These are phyloP conservation scores for Plodia interpunctella DNA, from an alignment of 1,140 invertebrate genomes.

Conservation along the genomic window DNA sequence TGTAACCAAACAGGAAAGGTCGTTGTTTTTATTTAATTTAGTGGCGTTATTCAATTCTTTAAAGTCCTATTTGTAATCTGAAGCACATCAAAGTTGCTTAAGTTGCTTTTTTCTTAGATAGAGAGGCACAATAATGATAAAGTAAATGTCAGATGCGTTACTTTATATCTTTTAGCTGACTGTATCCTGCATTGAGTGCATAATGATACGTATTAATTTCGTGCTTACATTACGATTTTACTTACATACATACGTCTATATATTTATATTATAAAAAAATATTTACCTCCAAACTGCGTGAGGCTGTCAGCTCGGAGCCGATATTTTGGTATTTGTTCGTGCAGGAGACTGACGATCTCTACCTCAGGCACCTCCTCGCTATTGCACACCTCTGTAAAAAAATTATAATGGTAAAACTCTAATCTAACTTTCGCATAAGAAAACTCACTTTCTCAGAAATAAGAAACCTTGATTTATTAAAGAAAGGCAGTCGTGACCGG, in stretches of 20 bases:
- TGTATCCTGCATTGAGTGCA: too few relatives aligned
- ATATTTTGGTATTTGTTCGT: slow-evolving; percentile 97
- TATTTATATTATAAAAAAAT: not conserved
- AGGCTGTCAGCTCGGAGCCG: slow-evolving; percentile 94
- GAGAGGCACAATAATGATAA: too few relatives aligned
- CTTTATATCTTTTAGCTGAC: too few relatives aligned
- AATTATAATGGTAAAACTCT: slow-evolving; percentile 14
- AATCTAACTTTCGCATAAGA: slow-evolving; percentile 2
- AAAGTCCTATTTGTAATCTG: too few relatives aligned
- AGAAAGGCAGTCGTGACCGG: slow-evolving; percentile 59
- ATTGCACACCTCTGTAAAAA: slow-evolving; percentile 88
- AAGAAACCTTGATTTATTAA: slow-evolving; percentile 31
- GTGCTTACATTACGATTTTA: too few relatives aligned
- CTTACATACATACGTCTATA: too few relatives aligned
- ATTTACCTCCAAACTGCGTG: slow-evolving; percentile 92
- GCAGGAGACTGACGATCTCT: slow-evolving; percentile 94
- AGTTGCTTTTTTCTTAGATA: too few relatives aligned
- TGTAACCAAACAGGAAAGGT: too few relatives aligned
- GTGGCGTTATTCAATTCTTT: too few relatives aligned
- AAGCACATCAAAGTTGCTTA: too few relatives aligned
- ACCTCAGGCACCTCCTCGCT: slow-evolving; percentile 92
- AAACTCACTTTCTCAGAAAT: slow-evolving; percentile 13
- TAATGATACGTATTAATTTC: too few relatives aligned
- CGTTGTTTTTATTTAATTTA: not conserved
- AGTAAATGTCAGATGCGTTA: too few relatives aligned